These are phyloP conservation scores for Porites evermanni DNA, from an alignment of 92 coral and sea anemone species.

Conservation along the genomic window DNA sequence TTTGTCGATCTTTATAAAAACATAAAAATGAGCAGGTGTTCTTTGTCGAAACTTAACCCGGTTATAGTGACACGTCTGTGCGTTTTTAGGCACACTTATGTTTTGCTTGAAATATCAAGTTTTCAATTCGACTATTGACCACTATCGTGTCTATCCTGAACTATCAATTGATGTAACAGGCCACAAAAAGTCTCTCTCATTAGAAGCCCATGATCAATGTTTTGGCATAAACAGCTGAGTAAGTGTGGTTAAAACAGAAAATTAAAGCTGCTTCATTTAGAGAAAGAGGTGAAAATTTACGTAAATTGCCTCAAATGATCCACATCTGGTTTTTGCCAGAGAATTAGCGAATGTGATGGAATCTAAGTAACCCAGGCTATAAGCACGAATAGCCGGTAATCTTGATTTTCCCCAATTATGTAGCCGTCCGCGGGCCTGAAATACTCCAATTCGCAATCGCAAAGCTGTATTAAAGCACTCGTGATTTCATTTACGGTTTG, in stretches of 20 bases:
- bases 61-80: slow-evolving; percentile 32
- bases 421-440: neutral
- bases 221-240: neutral
- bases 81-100: slow-evolving; percentile 13
- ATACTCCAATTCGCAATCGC: slow-evolving; percentile 13
- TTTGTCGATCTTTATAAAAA: slow-evolving; percentile 57
- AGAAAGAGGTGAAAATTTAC: neutral
- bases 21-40: slow-evolving; percentile 42
- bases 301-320: slow-evolving; percentile 9
- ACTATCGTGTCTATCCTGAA: too few relatives aligned
- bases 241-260: neutral
- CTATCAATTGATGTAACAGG: slow-evolving; percentile 37
- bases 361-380: slow-evolving; percentile 37
- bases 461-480: slow-evolving; percentile 30
- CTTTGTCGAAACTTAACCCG: slow-evolving; percentile 46
- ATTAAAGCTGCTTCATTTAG: neutral
- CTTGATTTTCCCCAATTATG: slow-evolving; percentile 10
- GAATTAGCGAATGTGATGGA: slow-evolving; percentile 46
- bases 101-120: slow-evolving; percentile 31
- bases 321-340: slow-evolving; percentile 56
- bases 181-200: neutral
- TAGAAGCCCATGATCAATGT: neutral
- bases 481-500: slow-evolving; percentile 50
- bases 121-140: slow-evolving; percentile 19
- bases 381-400: slow-evolving; percentile 9